These are phyloP conservation scores for Sebastes reedi DNA, from an alignment of 2,797 vertebrate genomes.

Conservation along the genomic window DNA sequence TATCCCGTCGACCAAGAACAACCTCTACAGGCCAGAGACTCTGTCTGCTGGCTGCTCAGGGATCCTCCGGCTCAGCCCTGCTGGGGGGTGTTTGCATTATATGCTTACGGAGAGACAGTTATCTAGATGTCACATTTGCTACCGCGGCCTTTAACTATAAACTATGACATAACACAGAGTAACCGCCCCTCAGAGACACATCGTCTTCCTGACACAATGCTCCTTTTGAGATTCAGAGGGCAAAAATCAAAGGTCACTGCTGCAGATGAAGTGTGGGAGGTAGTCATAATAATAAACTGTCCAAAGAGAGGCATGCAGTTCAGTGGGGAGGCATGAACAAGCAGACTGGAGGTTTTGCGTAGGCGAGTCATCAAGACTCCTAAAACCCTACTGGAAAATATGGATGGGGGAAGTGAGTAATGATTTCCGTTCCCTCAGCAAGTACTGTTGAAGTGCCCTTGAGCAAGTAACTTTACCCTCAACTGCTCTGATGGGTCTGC, in stretches of 20 bases:
- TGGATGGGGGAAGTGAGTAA: background rate
- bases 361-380: background rate
- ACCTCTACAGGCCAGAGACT: background rate
- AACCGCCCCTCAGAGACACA: conserved; percentile 12
- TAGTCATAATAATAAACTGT: conserved; percentile 38
- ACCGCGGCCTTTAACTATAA: background rate
- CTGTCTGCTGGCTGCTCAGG: background rate
- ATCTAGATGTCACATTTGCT: background rate
- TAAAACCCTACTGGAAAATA: background rate
- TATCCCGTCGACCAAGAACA: conserved; percentile 7
- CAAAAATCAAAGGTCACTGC: conserved; percentile 25
- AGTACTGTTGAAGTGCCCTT: background rate
- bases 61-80: background rate
- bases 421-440: background rate
- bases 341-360: background rate
- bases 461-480: background rate
- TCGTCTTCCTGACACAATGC: conserved; percentile 12
- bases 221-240: conserved; percentile 17
- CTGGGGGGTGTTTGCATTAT: background rate
- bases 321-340: conserved; percentile 4
- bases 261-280: conserved; percentile 33
- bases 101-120: background rate
- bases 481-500: background rate
- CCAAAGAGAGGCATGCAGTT: conserved; percentile 1
- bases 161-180: conserved; percentile 10